A percentile compares a stretch with the other conserved stretches of the same genome.
phyloP scores from a whole-genome alignment of 2,113 vertebrate species.

The Misgurnus mizolepis region DNA sequence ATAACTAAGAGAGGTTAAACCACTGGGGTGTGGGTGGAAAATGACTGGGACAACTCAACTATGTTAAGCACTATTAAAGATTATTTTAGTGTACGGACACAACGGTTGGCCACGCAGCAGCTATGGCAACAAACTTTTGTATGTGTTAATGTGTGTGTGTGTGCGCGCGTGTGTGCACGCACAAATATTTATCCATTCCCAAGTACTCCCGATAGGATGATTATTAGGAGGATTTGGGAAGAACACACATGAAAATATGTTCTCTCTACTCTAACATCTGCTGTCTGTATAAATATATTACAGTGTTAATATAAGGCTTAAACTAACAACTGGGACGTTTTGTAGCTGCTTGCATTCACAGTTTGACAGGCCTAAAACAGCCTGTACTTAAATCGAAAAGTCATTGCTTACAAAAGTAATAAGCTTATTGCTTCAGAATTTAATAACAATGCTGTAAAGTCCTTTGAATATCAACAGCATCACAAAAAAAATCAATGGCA shows the following conservation, averaged over 20 bases:
- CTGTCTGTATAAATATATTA: neutral
- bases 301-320: no score
- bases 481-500: no score
- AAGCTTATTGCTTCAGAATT: no score
- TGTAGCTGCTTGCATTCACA: no score
- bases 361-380: neutral
- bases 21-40: conserved; percentile 49
- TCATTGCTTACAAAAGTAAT: neutral
- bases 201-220: neutral
- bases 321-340: no score
- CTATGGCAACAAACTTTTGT: neutral
- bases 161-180: neutral
- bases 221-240: no score
- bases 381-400: neutral
- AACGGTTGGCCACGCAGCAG: neutral
- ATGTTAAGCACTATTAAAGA: conserved; percentile 47
- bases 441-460: no score
- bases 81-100: conserved; percentile 32
- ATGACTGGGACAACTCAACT: conserved; percentile 31
- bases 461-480: no score
- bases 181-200: neutral
- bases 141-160: neutral
- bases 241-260: no score
- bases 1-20: conserved; percentile 61
- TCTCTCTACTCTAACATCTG: neutral